These are phyloP conservation scores for Melanitta fusca DNA, from an alignment of 2,797 vertebrate genomes.

Conservation along the genomic window DNA sequence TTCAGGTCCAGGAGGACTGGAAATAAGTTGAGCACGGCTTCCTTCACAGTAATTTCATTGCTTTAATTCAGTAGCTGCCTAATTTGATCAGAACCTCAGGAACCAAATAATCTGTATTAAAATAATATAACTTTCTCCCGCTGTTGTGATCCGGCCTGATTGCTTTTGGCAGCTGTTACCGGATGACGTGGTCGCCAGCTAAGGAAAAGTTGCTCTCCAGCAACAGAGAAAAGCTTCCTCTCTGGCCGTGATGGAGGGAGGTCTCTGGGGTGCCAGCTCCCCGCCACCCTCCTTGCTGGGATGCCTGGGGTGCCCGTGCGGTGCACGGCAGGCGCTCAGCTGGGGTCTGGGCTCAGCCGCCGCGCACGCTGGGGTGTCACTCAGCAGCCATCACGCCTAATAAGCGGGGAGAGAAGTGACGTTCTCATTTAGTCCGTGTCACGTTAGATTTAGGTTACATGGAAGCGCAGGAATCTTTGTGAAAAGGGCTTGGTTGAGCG, in stretches of 20 bases:
- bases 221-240: not conserved
- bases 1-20: not conserved
- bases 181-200: conserved; percentile 23
- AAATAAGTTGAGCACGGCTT: conserved; percentile 38
- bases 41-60: conserved; percentile 61
- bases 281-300: not conserved
- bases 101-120: conserved; percentile 67
- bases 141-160: conserved; percentile 39
- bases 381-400: conserved; percentile 38
- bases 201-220: conserved; percentile 12
- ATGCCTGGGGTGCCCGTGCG: not conserved
- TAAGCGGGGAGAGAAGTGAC: conserved; percentile 41
- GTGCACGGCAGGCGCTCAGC: rapidly evolving
- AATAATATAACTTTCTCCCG: conserved; percentile 45
- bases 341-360: rapidly evolving
- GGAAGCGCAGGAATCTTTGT: not conserved
- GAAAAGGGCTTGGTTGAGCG: not conserved
- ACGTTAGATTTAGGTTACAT: conserved; percentile 64
- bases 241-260: not conserved
- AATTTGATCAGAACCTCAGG: conserved; percentile 65
- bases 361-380: conserved; percentile 1
- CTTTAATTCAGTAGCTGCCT: conserved; percentile 68
- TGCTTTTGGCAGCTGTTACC: conserved; percentile 42
- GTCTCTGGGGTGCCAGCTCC: not conserved
- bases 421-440: conserved; percentile 58